Evolutionary conservation across 2,888 invertebrate species (phyloP).

Genomic region (Resseliella maxima): DNA sequence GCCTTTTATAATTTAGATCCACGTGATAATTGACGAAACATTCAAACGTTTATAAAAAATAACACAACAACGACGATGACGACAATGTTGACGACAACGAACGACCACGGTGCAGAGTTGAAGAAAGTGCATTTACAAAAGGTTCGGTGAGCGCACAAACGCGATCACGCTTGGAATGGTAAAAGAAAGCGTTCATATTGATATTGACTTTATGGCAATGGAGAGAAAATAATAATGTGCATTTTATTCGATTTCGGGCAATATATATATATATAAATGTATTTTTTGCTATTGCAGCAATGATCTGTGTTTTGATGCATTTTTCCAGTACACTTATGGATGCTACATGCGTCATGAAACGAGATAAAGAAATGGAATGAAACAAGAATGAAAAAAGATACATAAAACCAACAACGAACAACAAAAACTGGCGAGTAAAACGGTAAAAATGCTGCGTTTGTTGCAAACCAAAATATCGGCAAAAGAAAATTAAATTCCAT

Average conservation of each 20-base stretch:
- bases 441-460: background rate
- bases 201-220: conserved; percentile 45
- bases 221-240: conserved; percentile 7
- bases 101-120: background rate
- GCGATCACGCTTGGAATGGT: conserved; percentile 41
- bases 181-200: conserved; percentile 51
- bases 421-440: background rate
- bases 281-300: background rate
- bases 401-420: background rate
- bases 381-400: background rate
- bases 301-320: background rate
- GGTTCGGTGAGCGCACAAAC: too few relatives aligned
- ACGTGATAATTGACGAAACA: background rate
- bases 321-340: background rate
- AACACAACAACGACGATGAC: background rate
- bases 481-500: conserved; percentile 37
- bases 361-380: too few relatives aligned
- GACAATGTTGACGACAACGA: background rate
- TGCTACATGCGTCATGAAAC: background rate
- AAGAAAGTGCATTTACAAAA: conserved; percentile 16
- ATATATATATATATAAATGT: background rate
- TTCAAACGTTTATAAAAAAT: background rate
- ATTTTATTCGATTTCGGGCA: conserved; percentile 15
- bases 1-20: too few relatives aligned
- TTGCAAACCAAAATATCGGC: background rate